phyloP scores from a whole-genome alignment of 2,888 invertebrate species.

The Drosophila ochracea region DNA sequence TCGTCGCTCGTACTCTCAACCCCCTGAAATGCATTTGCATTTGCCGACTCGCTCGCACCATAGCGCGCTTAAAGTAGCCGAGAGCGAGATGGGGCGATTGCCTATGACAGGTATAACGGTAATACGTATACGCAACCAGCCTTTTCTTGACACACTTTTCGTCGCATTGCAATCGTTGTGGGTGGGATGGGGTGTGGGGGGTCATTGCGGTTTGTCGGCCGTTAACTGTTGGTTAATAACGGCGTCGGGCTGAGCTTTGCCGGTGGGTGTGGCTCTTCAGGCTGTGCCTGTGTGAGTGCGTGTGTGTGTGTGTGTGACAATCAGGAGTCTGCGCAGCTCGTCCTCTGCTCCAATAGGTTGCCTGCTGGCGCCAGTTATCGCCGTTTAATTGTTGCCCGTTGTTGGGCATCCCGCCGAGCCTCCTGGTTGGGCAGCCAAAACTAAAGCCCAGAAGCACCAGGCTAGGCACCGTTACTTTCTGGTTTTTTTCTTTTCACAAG shows the following conservation, averaged over 20 bases:
- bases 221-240: constrained; percentile 70
- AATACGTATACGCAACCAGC: constrained; percentile 38
- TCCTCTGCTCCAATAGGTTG: constrained; percentile 74
- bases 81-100: constrained; percentile 52
- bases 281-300: background rate
- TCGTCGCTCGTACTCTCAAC: constrained; percentile 54
- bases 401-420: constrained; percentile 59
- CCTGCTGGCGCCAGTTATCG: constrained; percentile 45
- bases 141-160: constrained; percentile 69
- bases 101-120: constrained; percentile 68
- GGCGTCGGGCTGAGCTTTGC: constrained; percentile 15
- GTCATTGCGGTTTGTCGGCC: constrained; percentile 40
- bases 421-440: constrained; percentile 65
- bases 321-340: constrained; percentile 81
- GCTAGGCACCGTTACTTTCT: constrained; percentile 13
- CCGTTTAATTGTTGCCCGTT: constrained; percentile 67
- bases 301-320: constrained; percentile 11
- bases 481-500: background rate
- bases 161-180: constrained; percentile 2
- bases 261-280: constrained; percentile 79
- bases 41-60: constrained; percentile 46
- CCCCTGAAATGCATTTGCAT: constrained; percentile 52
- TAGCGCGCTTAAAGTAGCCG: background rate
- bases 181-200: background rate
- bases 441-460: constrained; percentile 15